Conservation (phyloP, 2,113 vertebrate species). For the Piaya cayana region DNA sequence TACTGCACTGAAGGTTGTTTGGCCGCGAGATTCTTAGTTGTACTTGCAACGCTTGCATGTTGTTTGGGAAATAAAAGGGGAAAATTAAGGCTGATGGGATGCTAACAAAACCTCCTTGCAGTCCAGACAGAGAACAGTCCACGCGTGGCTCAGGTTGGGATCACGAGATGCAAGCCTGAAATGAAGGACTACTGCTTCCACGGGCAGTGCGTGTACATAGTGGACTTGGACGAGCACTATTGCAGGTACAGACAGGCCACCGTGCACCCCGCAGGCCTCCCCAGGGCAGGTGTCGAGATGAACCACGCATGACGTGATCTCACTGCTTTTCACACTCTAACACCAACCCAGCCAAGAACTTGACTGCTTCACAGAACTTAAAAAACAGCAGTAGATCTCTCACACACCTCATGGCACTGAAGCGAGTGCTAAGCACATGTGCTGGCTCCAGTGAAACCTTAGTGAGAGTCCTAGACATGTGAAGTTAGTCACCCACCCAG, state of each 20-base stretch:
- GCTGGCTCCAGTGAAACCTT: not conserved
- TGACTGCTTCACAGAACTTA: not conserved
- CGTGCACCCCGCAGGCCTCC: not conserved
- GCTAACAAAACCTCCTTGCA: conserved; percentile 32
- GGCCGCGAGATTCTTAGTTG: not conserved
- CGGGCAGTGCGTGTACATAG: conserved; percentile 76
- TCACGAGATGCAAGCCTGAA: conserved; percentile 67
- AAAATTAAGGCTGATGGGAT: too few species aligned
- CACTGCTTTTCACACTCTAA: not conserved
- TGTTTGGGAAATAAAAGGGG: not conserved
- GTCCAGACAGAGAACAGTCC: conserved; percentile 73
- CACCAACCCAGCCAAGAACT: not conserved
- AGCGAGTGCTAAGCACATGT: not conserved
- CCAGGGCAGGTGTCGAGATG: not conserved
- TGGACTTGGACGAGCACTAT: conserved; percentile 70
- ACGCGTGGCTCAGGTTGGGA: conserved; percentile 65
- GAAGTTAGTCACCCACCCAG: not conserved
- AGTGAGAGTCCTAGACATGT: not conserved
- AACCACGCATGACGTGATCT: rapidly evolving
- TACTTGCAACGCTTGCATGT: not conserved
- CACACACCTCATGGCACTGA: not conserved
- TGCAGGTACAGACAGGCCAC: conserved; percentile 65
- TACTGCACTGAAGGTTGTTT: not conserved
- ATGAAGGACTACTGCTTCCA: conserved; percentile 80
- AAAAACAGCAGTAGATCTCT: rapidly evolving